These are phyloP conservation scores for Pomacea canaliculata DNA, from an alignment of 2,888 invertebrate genomes.

Conservation along the genomic window DNA sequence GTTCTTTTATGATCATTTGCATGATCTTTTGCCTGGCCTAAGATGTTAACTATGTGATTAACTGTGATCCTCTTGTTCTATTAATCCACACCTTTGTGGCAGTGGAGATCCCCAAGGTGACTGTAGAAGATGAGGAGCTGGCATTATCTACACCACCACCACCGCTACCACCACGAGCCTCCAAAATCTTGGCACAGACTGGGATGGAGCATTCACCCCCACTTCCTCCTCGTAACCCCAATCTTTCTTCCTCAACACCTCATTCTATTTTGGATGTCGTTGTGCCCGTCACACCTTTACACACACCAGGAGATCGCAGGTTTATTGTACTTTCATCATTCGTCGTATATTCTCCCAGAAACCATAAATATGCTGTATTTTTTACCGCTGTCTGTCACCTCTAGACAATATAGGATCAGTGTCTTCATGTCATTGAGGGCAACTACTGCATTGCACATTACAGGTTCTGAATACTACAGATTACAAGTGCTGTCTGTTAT, in stretches of 20 bases:
- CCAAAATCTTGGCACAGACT: constrained; percentile 34
- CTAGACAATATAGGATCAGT: no score
- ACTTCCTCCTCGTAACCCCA: constrained; percentile 53
- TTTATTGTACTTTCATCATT: constrained; percentile 3
- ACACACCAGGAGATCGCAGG: constrained; percentile 30
- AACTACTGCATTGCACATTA: no score
- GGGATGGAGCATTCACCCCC: constrained; percentile 47
- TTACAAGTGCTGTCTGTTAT: no score
- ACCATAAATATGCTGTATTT: no score
- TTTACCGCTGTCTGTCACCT: no score
- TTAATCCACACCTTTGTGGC: not conserved
- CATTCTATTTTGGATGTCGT: constrained; percentile 44
- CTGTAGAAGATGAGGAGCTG: constrained; percentile 9
- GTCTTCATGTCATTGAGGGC: no score
- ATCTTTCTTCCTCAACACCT: constrained; percentile 39
- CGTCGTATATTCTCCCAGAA: not conserved
- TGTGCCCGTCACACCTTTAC: constrained; percentile 42
- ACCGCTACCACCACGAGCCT: constrained; percentile 47
- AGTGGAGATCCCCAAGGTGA: constrained; percentile 18
- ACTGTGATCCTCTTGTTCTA: no score
- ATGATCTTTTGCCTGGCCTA: no score
- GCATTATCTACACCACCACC: constrained; percentile 32
- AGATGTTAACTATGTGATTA: no score
- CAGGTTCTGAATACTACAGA: no score
- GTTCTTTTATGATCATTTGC: no score